Base-by-base conservation (phyloP, 2,113 vertebrate species). In the Junco hyemalis region DNA sequence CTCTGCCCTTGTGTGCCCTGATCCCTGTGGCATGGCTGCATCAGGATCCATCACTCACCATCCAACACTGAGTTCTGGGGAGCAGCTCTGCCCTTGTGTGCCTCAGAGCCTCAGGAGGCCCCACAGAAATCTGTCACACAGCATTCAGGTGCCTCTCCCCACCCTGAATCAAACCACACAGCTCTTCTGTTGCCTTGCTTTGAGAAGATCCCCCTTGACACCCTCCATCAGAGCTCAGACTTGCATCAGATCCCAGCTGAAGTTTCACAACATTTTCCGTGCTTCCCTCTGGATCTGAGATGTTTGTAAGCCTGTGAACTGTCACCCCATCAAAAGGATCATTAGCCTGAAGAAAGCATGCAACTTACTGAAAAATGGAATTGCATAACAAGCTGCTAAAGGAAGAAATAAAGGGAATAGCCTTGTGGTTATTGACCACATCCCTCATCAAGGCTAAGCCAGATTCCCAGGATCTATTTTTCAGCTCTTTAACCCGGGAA, bases 371-470 rank as follows among this genome's bases (percentile, higher is more conserved):
- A 87, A 88, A 93, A 92, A 92, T 70, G 51, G 36, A 54, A 81
- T 96, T 95, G 91, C 64, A 14, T 83, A 96, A 96, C 83, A 86
- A 83, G 92, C 81, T 88, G 77, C 56, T 91, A 91, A 92, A 93
- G 79, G 51, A 87, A 95, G 60, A 87, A 92, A 94, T 42, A 68
- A 90, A 71, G 92, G 80, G 64, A 86, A 94, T 16, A 76, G 56
- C 91, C 88, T 86, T 79, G 33, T 82, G 91, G 92, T 93, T 96
- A 96, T 92, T 96, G 89, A 91, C 93, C 96, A 90, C 88, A 96
- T 83, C 59, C 86, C 79, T 88, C 89, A 93, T 44, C 79, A 87
- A 93, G 59, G 74, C 81, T 74, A 29, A 84, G 51, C n/a, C 79
- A 91, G 53, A 89, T 94, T 95, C 88, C 88, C 92, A 95, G 92